Base-by-base conservation (phyloP, 2,113 vertebrate genomes). In the Platichthys stellatus region DNA sequence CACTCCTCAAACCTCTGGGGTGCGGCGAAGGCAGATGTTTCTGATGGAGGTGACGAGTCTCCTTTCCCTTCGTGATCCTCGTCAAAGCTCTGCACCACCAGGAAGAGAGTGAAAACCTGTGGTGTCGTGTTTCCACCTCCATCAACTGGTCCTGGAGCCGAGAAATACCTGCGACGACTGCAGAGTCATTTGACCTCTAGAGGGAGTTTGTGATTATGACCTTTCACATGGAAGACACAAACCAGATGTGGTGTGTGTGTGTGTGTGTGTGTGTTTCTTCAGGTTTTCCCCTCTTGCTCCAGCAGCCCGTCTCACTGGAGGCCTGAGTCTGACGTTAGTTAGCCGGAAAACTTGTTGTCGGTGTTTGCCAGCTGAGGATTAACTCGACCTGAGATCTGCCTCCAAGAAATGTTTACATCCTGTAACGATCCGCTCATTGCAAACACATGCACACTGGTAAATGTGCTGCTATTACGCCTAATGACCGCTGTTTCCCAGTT, bases 401-500 rank as follows among this genome's bases (percentile, higher is more conserved):
- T 80, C 43, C 2, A 20, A 68, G 18, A 49, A 64, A 63, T 72
- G 72, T 83, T 84, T 74, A 47, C 47, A 0, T 65, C 51, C 13
- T 47, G 26, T 18, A 62, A 74, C 45, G 64, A 28, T 31, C 57
- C 0, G n/a, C 72, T 70, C 45, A 7, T 21, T 70, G 63, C 67
- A 76, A 74, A 81, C 67, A 81, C 31, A 23, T 62, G 59, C 28
- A 21, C 40, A 0, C 15, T 60, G 69, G 51, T 56, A 62, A 84
- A 72, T 8, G 3, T 23, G 31, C 43, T 2, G 0, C 17, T 12
- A 15, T 64, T 74, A 7, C 57, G 47, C 62, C 31, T 65, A 35
- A 81, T 69, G 56, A 68, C 78, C 86, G 76, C 75, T 90, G 84
- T 63, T 67, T 66, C 40, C 31, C 18, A 45, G 21, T 56, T 80